phyloP scores from a whole-genome alignment of 2,113 vertebrate species.

The Psammodynastes pulverulentus region DNA sequence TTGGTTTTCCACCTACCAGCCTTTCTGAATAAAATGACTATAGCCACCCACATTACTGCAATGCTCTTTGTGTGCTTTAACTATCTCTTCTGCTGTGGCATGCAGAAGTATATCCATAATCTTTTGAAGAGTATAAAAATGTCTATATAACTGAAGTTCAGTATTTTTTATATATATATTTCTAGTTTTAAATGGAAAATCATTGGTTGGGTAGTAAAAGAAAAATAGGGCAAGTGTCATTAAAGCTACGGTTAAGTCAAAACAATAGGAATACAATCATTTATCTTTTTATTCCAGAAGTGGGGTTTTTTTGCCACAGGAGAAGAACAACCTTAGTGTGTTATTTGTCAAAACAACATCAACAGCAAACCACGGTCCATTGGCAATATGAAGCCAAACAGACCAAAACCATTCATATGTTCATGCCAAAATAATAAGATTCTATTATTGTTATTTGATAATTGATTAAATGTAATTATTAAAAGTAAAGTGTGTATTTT shows the following conservation, averaged over 20 bases:
- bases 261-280: not conserved
- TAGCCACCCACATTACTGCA: not conserved
- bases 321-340: not conserved
- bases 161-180: not conserved
- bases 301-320: not conserved
- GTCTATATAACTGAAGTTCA: not conserved
- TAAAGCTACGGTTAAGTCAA: not conserved
- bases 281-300: not conserved
- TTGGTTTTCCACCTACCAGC: not conserved
- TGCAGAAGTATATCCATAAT: not conserved
- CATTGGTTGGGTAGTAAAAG: not conserved
- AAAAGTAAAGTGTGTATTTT: not conserved
- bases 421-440: not conserved
- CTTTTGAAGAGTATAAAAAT: not conserved
- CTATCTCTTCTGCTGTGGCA: not conserved
- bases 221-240: not conserved
- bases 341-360: not conserved
- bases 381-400: not conserved
- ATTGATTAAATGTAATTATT: not conserved
- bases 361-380: not conserved
- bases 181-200: not conserved
- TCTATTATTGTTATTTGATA: not conserved
- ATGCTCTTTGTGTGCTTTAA: not conserved
- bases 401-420: not conserved
- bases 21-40: not conserved